Base-by-base conservation (phyloP, 1,140 invertebrate genomes). In the Lepidurus apus region DNA sequence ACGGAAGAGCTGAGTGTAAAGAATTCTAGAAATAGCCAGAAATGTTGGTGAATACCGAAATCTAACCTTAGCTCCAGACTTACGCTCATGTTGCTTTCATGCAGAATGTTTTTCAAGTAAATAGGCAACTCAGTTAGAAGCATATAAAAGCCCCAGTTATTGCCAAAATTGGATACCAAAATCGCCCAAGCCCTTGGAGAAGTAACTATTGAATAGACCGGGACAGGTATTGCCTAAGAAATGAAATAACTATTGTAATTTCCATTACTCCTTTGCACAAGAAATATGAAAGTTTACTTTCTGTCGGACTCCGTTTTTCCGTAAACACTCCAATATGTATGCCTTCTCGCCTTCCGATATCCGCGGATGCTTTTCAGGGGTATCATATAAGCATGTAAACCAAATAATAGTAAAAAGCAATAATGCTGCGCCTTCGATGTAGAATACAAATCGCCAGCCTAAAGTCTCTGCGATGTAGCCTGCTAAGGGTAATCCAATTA, bases 101-200 rank as follows among this genome's bases (percentile, higher is more conserved):
- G 91, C 9, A 98, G 88, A 75, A 98, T 93, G 88, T 96, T 93
- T 83, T 95, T 93, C 92, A 99, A 94, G 85, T 96, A 99, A 0
- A 95, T 97, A 0, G 97, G 97, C 80, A 99, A 86, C 83, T 97
- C 93, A 0, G 95, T 98, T 89, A 99, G 92, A 77, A 74, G 78
- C 80, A 93, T 91, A 80, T 91, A 93, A 83, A 94, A 85, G 6
- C 91, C 91, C 91, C 91, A 93, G 82, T 92, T 87, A 81, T 92
- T 93, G 42, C 91, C 91, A 81, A 91, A 91, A 81, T 93, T 92
- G n/a, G 91, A 84, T 79, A 90, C 84, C 7, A 89, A 80, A 79
- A 93, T 84, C 0, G 89, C 89, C 84, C 91, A 87, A 83, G 93
- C 93, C 43, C 91, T 91, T 45, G 89, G 80, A 0, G 91, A 93